Base-by-base conservation (phyloP, 2,113 vertebrate genomes). In the Pycnonotus jocosus region DNA sequence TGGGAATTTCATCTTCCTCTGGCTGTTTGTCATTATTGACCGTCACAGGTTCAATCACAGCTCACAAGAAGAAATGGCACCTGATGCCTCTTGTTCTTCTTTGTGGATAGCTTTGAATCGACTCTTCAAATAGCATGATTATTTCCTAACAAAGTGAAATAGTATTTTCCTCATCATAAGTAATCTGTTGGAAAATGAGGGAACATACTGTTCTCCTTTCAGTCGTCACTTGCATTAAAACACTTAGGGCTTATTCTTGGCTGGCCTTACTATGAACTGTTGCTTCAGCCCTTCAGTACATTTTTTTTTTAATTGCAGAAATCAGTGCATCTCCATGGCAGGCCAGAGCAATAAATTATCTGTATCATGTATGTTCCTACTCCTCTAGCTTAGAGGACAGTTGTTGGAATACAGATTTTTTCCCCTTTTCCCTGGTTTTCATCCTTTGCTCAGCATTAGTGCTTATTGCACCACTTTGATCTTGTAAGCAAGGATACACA, bases 11-110 rank as follows among this genome's bases (percentile, higher is more conserved):
- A 38, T 62, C 69, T 58, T 84, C 57, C 85, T 84, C 38, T 42
- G 58, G 60, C n/a, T 27, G 3, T 95, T 86, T 79, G 70, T 92
- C 94, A 87, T 78, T 94, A 88, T 73, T 92, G 95, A 90, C 87
- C 1, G 0, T 48, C 62, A 53, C 54, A 50, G 48, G 31, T 78
- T 87, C 71, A 85, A 35, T 86, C 47, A 66, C 84, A 90, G 77
- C 74, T 82, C 86, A 47, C 72, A 73, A 48, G 2, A 74, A 78
- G 64, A 68, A 92, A 53, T 47, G 30, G 42, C 47, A 38, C 47
- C 72, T 5, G 7, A 33, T 48, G 38, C n/a, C 66, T 87, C 69
- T 68, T 69, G 21, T 89, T 85, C 60, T 74, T 86, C 44, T 37
- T 68, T 1, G 0, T 54, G 33, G 28, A 38, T 35, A 68, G 60